Evolutionary conservation across 2,113 vertebrate genomes (phyloP).

Genomic region (Theristicus caerulescens): DNA sequence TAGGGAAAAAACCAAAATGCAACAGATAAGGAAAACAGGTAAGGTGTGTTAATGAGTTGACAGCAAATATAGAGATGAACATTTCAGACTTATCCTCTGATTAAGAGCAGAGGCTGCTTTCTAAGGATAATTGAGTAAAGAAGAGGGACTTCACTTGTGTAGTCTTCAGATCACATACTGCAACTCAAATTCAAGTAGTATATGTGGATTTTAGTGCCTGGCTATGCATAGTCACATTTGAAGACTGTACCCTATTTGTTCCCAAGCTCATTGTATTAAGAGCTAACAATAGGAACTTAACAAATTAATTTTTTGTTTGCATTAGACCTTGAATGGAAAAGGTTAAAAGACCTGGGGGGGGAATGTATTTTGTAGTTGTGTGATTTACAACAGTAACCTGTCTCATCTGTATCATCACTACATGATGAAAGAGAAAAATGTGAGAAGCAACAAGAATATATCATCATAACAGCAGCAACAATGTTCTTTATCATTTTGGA

Average conservation of each 20-base stretch:
- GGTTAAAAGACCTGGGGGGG: not conserved
- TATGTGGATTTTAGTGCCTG: not conserved
- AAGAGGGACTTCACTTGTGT: not conserved
- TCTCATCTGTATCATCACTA: not conserved
- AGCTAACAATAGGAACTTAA: not conserved
- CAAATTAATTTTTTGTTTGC: not conserved
- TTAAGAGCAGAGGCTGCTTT: not conserved
- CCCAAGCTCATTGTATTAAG: not conserved
- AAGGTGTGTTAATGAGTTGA: not conserved
- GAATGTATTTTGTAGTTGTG: not conserved
- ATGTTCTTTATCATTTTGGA: not conserved
- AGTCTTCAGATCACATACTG: not conserved
- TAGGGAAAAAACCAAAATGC: not conserved
- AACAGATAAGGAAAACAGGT: not conserved
- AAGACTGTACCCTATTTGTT: not conserved
- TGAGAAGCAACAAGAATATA: not conserved
- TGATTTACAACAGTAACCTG: not conserved
- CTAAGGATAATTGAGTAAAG: not conserved
- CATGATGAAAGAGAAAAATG: constrained; percentile 29
- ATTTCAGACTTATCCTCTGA: not conserved
- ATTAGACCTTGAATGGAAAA: not conserved
- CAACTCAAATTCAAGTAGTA: not conserved
- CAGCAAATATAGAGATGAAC: not conserved
- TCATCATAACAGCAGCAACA: constrained; percentile 1
- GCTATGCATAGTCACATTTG: not conserved